Evolutionary conservation across 2,113 vertebrate species (phyloP).

Genomic region (Nipponia nippon): DNA sequence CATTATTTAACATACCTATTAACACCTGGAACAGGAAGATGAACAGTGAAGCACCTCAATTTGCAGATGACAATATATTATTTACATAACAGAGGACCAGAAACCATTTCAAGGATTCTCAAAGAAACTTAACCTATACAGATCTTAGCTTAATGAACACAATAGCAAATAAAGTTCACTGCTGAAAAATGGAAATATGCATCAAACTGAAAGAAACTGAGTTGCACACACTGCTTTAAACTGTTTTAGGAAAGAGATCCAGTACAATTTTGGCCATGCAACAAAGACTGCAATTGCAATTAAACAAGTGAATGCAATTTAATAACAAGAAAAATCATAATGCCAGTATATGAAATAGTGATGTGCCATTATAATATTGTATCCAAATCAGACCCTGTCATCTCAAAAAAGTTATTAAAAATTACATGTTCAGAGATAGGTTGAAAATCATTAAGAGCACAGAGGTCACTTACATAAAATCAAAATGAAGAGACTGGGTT

Average conservation of each 20-base stretch:
- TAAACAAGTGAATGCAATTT: constrained; percentile 15
- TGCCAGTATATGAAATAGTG: neutral
- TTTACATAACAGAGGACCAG: neutral
- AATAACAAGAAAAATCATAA: neutral
- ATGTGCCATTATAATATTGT: neutral
- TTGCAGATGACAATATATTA: neutral
- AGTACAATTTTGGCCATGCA: neutral
- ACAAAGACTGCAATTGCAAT: neutral
- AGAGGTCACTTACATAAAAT: neutral
- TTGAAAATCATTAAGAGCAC: constrained; percentile 21
- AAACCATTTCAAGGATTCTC: neutral
- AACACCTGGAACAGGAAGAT: constrained; percentile 8
- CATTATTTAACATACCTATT: constrained; percentile 47
- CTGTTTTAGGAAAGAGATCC: neutral
- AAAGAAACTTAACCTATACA: neutral
- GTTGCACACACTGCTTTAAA: neutral
- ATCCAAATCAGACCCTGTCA: neutral
- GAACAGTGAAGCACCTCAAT: neutral
- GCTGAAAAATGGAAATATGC: neutral
- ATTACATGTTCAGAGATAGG: neutral
- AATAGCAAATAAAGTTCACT: neutral
- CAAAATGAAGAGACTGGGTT: constrained; percentile 18
- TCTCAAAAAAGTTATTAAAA: constrained; percentile 36
- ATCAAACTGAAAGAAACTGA: neutral
- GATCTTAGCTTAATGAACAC: neutral